These are phyloP conservation scores for Meteorus cinctellus DNA, from an alignment of 2,888 invertebrate species.

Conservation along the genomic window DNA sequence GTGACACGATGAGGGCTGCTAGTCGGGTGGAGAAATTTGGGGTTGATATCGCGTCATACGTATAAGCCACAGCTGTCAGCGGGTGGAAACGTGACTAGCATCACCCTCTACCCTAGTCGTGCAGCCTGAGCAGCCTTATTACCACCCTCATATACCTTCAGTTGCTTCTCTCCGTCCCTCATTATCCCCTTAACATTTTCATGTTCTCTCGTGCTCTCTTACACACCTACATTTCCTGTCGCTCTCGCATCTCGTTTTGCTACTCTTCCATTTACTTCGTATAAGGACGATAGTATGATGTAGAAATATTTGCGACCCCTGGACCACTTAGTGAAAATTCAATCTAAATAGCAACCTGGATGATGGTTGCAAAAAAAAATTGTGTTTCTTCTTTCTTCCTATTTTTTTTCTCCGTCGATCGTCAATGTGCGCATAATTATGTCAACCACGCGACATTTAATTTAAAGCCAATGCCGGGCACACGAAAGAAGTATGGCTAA, in stretches of 20 bases:
- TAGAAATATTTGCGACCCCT: not conserved
- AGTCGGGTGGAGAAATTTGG: constrained; percentile 65
- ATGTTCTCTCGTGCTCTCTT: constrained; percentile 42
- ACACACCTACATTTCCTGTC: not conserved
- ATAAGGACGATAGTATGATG: not conserved
- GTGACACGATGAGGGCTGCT: constrained; percentile 58
- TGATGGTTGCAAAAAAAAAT: not conserved
- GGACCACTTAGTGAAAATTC: constrained; percentile 64
- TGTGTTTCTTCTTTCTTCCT: not conserved
- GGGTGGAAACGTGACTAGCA: constrained; percentile 73
- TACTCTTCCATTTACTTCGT: not conserved
- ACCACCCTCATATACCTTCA: constrained; percentile 64
- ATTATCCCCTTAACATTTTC: constrained; percentile 71
- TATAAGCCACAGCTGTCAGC: constrained; percentile 73
- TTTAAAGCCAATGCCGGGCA: not conserved
- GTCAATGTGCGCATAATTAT: not conserved
- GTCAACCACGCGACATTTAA: constrained; percentile 7
- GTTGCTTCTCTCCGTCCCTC: constrained; percentile 63
- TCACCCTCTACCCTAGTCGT: constrained; percentile 53
- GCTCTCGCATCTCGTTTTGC: not conserved
- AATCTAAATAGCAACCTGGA: constrained; percentile 55
- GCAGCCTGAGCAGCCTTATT: constrained; percentile 69
- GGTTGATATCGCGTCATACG: constrained; percentile 73
- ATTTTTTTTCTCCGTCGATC: not conserved
- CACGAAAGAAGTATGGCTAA: constrained; percentile 4